These are phyloP conservation scores for Onychorhynchus coronatus DNA, from an alignment of 2,113 vertebrate genomes.

Conservation along the genomic window DNA sequence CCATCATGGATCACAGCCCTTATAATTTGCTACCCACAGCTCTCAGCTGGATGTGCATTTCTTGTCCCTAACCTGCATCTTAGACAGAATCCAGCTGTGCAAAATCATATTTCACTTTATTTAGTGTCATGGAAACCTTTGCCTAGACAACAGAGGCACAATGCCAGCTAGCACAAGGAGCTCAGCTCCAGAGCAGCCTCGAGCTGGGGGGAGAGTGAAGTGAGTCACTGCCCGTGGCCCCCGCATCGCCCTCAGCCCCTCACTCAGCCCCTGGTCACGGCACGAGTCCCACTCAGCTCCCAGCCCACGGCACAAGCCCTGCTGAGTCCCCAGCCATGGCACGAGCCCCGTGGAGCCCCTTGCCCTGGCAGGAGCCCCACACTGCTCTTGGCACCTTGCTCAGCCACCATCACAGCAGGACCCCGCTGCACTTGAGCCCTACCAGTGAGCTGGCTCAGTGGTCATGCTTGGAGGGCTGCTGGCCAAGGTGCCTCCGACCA, in stretches of 20 bases:
- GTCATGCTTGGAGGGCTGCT: not conserved
- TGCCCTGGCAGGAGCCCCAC: not conserved
- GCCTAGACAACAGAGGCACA: slow-evolving; percentile 53
- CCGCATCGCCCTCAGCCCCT: fast-evolving
- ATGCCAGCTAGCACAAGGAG: not conserved
- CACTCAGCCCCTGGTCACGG: not conserved
- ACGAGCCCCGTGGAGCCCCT: not conserved
- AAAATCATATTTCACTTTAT: slow-evolving; percentile 50
- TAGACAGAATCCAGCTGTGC: slow-evolving; percentile 50
- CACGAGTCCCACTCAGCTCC: not conserved
- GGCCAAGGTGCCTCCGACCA: not conserved
- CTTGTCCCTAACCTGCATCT: slow-evolving; percentile 38
- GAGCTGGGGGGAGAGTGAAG: fast-evolving
- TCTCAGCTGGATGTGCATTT: slow-evolving; percentile 36
- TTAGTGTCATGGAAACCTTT: slow-evolving; percentile 63
- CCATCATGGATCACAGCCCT: slow-evolving; percentile 10
- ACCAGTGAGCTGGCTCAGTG: fast-evolving
- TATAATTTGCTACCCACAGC: slow-evolving; percentile 20
- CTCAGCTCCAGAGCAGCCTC: fast-evolving
- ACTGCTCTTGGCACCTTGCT: not conserved
- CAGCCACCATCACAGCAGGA: not conserved
- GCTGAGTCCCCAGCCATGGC: not conserved
- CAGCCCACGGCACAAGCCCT: not conserved
- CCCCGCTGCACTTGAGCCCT: too few relatives aligned
- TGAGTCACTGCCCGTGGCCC: not conserved